Base-by-base conservation (phyloP, 2,797 vertebrate genomes). In the Nyctalus aviator region DNA sequence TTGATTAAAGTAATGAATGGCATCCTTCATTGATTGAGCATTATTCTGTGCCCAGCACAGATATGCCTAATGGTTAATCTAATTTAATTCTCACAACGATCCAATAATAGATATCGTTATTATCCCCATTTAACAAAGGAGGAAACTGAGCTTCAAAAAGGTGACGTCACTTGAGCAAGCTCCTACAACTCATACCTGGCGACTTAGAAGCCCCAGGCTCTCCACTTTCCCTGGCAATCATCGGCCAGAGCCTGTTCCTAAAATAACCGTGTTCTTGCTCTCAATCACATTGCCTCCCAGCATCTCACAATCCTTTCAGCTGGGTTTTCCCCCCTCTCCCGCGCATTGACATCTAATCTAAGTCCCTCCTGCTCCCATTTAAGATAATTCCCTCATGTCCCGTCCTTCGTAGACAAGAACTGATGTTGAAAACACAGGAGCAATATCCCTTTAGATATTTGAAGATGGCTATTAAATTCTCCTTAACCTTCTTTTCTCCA, bases 401-500 rank as follows among this genome's bases (percentile, higher is more conserved):
- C 96, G 79, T 96, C 93, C 90, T 88, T 72, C 27, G 64, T 75
- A 96, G 97, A 95, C 82, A 92, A 94, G 94, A 96, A 92, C 84
- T 92, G 92, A 93, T 96, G 93, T 93, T 95, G 93, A 90, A 97
- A 96, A 96, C 90, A 96, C 94, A 79, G 8, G 90, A 96, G 91
- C 59, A 82, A 62, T 85, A 90, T 94, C 92, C 92, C 85, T 92
- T 96, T 92, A 97, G 93, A 96, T 95, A 84, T 88, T 96, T 93
- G 93, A 92, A 93, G 95, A 79, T 95, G 94, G 91, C 94, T 94
- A 88, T 96, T 97, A 96, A 96, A 96, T 97, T 94, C 94, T 95
- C 91, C 84, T 95, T 96, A 97, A 95, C 91, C 94, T 97, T 93
- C 84, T 94, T 88, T 96, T 95, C 82, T 96, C 94, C 53, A 57